phyloP scores from a whole-genome alignment of 2,113 vertebrate species.

The Probosciger aterrimus region DNA sequence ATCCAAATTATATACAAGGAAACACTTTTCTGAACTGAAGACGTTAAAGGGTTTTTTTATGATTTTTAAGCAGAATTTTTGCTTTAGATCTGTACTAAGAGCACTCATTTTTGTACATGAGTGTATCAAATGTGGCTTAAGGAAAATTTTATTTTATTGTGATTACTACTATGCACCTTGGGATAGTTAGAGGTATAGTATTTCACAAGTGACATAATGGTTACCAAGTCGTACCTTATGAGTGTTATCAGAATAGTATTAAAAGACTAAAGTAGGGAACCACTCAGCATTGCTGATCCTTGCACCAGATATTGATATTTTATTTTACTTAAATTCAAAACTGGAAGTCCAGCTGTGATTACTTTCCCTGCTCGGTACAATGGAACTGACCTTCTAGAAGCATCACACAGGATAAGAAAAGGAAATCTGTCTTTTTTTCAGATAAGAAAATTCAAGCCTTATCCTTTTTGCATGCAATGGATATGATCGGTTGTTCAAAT shows the following conservation, averaged over 20 bases:
- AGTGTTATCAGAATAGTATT: neutral
- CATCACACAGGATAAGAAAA: neutral
- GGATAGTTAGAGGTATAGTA: neutral
- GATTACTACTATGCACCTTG: neutral
- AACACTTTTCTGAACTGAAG: slow-evolving; percentile 18
- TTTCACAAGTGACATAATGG: neutral
- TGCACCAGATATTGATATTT: neutral
- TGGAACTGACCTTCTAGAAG: neutral
- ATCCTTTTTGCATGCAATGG: neutral
- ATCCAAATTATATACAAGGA: neutral
- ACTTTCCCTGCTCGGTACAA: neutral
- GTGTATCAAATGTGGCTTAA: neutral
- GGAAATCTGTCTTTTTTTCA: neutral
- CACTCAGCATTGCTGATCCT: neutral
- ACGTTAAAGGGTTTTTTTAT: neutral
- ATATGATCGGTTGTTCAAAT: neutral
- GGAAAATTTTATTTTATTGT: neutral
- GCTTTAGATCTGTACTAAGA: slow-evolving; percentile 41
- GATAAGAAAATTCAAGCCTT: neutral
- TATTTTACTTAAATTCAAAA: neutral
- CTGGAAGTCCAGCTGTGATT: neutral
- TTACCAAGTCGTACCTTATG: neutral
- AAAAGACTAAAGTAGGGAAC: neutral
- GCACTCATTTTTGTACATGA: neutral
- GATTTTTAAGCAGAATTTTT: slow-evolving; percentile 15